A percentile compares a stretch with the other conserved stretches of the same genome.
These are phyloP conservation scores for Meandrusa payeni DNA, from an alignment of 2,888 invertebrate species.

Conservation along the genomic window DNA sequence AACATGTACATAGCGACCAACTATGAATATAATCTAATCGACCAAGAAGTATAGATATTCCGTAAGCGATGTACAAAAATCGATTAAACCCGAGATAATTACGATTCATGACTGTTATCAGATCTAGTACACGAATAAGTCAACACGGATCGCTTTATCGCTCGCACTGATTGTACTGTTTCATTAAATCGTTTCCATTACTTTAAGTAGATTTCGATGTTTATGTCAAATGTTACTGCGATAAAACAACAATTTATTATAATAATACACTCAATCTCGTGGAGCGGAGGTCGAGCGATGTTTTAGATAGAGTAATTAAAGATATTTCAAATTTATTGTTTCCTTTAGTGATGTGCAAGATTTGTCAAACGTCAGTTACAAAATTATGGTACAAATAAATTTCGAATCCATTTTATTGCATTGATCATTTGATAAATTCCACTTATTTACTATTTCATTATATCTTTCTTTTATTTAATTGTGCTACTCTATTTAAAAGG, in stretches of 20 bases:
- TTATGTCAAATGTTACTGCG: conserved; percentile 70
- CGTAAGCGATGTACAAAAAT: conserved; percentile 5
- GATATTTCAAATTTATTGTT: conserved; percentile 19
- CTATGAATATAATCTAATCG: conserved; percentile 10
- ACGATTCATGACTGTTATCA: conserved; percentile 27
- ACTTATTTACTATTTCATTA: too few relatives aligned
- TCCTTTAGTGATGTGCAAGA: background rate
- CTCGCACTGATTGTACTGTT: conserved; percentile 52
- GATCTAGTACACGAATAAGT: conserved; percentile 28
- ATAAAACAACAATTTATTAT: conserved; percentile 76
- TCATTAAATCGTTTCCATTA: conserved; percentile 76
- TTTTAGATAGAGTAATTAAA: conserved; percentile 33
- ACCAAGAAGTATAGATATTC: conserved; percentile 1
- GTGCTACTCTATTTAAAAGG: too few relatives aligned
- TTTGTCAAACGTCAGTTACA: conserved; percentile 1
- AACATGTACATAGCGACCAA: too few relatives aligned
- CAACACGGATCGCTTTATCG: conserved; percentile 53
- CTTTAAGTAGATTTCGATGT: conserved; percentile 78
- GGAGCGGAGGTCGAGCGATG: conserved; percentile 46
- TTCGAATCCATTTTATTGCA: too few relatives aligned
- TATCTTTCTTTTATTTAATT: too few relatives aligned
- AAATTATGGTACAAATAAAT: background rate
- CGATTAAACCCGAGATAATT: conserved; percentile 14
- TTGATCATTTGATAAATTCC: too few relatives aligned
- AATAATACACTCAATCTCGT: conserved; percentile 67